These are phyloP conservation scores for Sisyra terminalis DNA, from an alignment of 2,888 invertebrate genomes.

Conservation along the genomic window DNA sequence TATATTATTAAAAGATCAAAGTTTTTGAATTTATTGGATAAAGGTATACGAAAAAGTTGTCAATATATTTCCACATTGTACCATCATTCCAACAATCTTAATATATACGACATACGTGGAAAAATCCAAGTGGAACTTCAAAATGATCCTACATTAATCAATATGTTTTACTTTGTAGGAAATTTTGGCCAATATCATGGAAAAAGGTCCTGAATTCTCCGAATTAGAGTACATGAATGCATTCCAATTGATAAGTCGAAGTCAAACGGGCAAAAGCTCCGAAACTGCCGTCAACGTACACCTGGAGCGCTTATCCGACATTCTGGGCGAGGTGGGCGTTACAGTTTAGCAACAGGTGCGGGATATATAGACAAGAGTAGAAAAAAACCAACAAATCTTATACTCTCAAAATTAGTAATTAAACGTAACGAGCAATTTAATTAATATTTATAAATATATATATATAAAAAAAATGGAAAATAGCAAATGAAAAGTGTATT, in stretches of 20 bases:
- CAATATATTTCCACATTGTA: too few relatives aligned
- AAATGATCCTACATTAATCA: background rate
- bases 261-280: slow-evolving; percentile 30
- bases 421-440: background rate
- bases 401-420: background rate
- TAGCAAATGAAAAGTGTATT: background rate
- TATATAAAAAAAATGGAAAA: background rate
- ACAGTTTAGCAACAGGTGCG: slow-evolving; percentile 36
- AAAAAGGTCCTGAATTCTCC: slow-evolving; percentile 76
- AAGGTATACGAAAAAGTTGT: too few relatives aligned
- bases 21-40: too few relatives aligned
- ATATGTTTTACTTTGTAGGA: slow-evolving; percentile 38
- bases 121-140: too few relatives aligned
- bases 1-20: too few relatives aligned
- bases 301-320: slow-evolving; percentile 66
- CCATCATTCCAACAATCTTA: too few relatives aligned
- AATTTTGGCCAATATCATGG: slow-evolving; percentile 65
- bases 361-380: background rate
- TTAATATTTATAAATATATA: background rate
- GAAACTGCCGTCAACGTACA: slow-evolving; percentile 41
- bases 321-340: slow-evolving; percentile 69
- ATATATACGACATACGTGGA: too few relatives aligned
- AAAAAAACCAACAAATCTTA: background rate
- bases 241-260: slow-evolving; percentile 58
- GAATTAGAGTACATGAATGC: slow-evolving; percentile 79